These are phyloP conservation scores for Polydrusus pterygomalis DNA, from an alignment of 2,888 invertebrate species.

Conservation along the genomic window DNA sequence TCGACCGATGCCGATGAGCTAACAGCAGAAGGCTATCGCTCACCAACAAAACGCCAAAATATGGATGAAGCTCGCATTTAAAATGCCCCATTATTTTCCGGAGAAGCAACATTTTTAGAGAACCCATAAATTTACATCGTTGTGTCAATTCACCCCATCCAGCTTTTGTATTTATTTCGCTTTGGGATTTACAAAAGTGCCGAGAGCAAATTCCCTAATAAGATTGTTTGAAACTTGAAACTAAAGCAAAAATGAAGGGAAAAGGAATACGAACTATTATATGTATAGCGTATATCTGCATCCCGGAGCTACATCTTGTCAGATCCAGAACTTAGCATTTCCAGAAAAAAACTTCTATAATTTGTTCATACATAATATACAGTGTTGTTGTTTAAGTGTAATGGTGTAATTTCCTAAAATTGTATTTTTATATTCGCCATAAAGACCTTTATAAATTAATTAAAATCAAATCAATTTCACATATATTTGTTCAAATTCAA, in stretches of 20 bases:
- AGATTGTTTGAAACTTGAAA: constrained; percentile 24
- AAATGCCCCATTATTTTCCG: constrained; percentile 7
- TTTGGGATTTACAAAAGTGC: constrained; percentile 10
- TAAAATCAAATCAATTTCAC: too few species aligned
- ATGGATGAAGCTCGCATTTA: background rate
- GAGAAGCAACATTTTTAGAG: constrained; percentile 5
- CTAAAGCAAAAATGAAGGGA: constrained; percentile 14
- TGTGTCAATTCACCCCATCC: constrained; percentile 32
- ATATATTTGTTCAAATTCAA: too few species aligned
- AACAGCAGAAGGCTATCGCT: background rate
- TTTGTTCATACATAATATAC: too few species aligned
- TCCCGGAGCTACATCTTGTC: too few species aligned
- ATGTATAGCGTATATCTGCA: too few species aligned
- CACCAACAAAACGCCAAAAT: background rate
- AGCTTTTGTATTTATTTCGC: constrained; percentile 30
- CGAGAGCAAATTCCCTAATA: constrained; percentile 14
- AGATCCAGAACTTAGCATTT: too few species aligned
- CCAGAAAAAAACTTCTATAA: too few species aligned
- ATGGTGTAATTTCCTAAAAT: too few species aligned
- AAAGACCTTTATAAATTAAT: too few species aligned
- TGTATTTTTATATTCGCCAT: too few species aligned
- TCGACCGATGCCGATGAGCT: too few species aligned
- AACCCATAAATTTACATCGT: constrained; percentile 12
- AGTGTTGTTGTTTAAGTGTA: too few species aligned
- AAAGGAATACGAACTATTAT: constrained; percentile 17